Evolutionary conservation across 1,140 invertebrate species (phyloP).

Genomic region (Neodiprion virginianus): DNA sequence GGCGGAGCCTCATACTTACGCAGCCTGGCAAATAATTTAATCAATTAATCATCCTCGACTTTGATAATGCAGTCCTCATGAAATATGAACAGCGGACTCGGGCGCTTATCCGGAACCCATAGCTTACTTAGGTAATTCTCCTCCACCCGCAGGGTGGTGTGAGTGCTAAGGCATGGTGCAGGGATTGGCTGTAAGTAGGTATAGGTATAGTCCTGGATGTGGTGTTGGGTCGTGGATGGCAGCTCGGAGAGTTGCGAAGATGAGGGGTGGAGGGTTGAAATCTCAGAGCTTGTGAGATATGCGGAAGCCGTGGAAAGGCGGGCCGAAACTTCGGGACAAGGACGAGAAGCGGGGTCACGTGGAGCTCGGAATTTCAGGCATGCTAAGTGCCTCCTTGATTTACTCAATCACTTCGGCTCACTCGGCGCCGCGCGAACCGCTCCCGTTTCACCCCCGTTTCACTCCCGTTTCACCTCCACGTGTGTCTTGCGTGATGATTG

Average conservation of each 20-base stretch:
- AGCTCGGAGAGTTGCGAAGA: not conserved
- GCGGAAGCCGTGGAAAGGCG: not conserved
- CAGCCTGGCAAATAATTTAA: not conserved
- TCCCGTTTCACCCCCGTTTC: constrained; percentile 10
- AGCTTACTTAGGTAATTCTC: not conserved
- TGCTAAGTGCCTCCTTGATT: constrained; percentile 42
- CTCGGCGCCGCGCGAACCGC: constrained; percentile 10
- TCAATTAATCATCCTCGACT: constrained; percentile 7
- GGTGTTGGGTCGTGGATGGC: not conserved
- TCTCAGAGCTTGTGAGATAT: too few relatives aligned
- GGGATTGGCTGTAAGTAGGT: too few relatives aligned
- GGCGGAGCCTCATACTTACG: not conserved
- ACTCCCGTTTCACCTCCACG: not conserved
- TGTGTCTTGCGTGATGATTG: too few relatives aligned
- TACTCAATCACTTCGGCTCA: constrained; percentile 37
- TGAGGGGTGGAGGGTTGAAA: not conserved
- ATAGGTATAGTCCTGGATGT: constrained; percentile 4
- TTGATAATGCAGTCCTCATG: constrained; percentile 2
- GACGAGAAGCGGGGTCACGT: constrained; percentile 9
- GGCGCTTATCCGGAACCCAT: not conserved
- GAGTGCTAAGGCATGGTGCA: not conserved
- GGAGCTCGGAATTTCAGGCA: constrained; percentile 30
- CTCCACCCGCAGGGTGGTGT: not conserved
- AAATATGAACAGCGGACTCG: constrained; percentile 4
- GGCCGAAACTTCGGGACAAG: constrained; percentile 2